These are phyloP conservation scores for Hystrix brachyura DNA, from an alignment of 2,113 vertebrate species.

Conservation along the genomic window DNA sequence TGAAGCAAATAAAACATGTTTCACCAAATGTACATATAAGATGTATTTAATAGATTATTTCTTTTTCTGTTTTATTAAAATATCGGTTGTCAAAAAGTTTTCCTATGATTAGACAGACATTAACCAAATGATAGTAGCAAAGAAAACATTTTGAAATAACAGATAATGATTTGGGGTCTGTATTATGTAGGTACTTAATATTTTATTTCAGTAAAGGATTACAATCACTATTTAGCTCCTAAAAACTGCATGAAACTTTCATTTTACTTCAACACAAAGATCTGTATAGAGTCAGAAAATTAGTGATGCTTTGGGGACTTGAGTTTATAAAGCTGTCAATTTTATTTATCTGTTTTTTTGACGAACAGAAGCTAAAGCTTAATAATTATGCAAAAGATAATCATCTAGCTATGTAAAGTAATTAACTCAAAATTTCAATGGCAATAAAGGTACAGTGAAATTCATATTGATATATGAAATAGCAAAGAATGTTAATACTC, in stretches of 20 bases:
- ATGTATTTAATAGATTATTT: neutral
- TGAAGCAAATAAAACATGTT: neutral
- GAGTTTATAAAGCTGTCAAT: conserved; percentile 49
- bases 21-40: neutral
- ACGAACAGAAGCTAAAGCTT: conserved; percentile 66
- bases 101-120: neutral
- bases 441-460: conserved; percentile 86
- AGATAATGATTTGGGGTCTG: neutral
- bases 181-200: neutral
- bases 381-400: conserved; percentile 84
- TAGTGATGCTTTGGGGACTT: conserved; percentile 1
- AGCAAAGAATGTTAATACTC: conserved; percentile 82
- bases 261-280: conserved; percentile 40
- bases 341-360: conserved; percentile 75
- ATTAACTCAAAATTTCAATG: conserved; percentile 86
- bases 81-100: neutral
- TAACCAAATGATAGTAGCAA: conserved; percentile 35
- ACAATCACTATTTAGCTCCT: neutral
- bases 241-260: neutral
- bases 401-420: conserved; percentile 81
- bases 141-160: neutral
- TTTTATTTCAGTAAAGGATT: conserved; percentile 16
- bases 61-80: neutral
- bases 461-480: conserved; percentile 85
- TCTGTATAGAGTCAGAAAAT: neutral